phyloP scores from a whole-genome alignment of 2,113 vertebrate species.

The Atlantisia rogersi region DNA sequence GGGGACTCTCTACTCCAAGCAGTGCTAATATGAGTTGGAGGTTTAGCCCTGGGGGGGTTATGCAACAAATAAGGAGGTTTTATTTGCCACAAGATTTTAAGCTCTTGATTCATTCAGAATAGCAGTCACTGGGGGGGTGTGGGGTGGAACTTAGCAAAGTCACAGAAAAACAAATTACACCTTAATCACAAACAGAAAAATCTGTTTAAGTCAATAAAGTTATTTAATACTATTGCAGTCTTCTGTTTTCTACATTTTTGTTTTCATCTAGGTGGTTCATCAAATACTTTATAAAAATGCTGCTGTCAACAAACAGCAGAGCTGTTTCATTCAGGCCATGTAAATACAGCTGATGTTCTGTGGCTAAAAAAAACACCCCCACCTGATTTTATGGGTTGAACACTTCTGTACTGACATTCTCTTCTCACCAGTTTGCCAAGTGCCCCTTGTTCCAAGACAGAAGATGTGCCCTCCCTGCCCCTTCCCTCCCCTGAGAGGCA shows the following conservation, averaged over 20 bases:
- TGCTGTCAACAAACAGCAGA: neutral
- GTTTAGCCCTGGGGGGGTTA: neutral
- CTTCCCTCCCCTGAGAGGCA: neutral
- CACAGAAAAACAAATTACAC: neutral
- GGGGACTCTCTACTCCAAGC: neutral
- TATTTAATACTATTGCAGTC: neutral
- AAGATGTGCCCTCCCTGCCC: neutral
- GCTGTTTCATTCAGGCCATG: neutral
- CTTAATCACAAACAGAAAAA: neutral
- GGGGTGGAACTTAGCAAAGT: neutral
- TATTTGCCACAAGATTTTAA: neutral
- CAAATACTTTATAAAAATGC: neutral
- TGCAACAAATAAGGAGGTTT: neutral
- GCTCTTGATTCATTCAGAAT: neutral
- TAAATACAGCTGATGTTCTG: neutral
- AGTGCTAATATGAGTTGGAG: neutral
- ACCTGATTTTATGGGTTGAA: neutral
- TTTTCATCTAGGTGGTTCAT: neutral
- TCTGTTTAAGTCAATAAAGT: conserved; percentile 3
- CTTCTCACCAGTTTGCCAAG: neutral
- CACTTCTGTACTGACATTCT: neutral
- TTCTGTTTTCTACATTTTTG: neutral
- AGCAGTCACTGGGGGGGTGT: neutral
- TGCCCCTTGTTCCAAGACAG: neutral
- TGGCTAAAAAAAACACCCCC: neutral